Evolutionary conservation across 2,888 invertebrate species (phyloP), one percentile per base, ranked within the genome.

Genomic region (Cephus runcator): DNA sequence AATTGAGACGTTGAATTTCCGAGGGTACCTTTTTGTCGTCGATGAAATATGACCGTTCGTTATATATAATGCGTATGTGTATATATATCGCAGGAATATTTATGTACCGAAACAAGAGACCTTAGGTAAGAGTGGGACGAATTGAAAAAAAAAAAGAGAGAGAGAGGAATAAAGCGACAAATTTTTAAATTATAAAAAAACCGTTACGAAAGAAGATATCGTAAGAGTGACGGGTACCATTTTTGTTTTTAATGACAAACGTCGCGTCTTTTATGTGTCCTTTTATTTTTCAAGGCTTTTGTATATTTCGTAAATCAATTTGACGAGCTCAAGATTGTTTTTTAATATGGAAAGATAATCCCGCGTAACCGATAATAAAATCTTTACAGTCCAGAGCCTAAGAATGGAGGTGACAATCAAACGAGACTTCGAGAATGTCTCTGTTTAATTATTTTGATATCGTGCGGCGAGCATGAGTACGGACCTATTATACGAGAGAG

Each of bases 1-100:
- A 86, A 89, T 88, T 89, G 88, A 88, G 88, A 88, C 85, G 85
- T 88, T 87, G 86, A 87, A 88, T 87, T 88, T 88, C 86, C 85
- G 81, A 85, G 82, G 81, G 86, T 85, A 81, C 79, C 76, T 81
- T 80, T 80, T 82, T 80, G 73, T 74, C 73, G 75, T 74, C 79
- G 81, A 86, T 87, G 86, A 88, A 87, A 87, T 87, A 89, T 88
- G 85, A 87, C 85, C 84, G 83, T 81, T 87, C 40, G 15, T 40
- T 15, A 4, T 6, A 15, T 40, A 15, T 40, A 40, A 40, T 40
- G 15, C 6, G 15, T 15, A 88, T 85, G 77, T 80, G 75, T 35
- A 12, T 35, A 35, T 35, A 35, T 35, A 35, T 35, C 75, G 75
- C 79, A 76, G 82, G 83, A 82, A 87, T 86, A 87, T 87, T 87